phyloP scores from a whole-genome alignment of 2,797 vertebrate species.

The Onychomys torridus region DNA sequence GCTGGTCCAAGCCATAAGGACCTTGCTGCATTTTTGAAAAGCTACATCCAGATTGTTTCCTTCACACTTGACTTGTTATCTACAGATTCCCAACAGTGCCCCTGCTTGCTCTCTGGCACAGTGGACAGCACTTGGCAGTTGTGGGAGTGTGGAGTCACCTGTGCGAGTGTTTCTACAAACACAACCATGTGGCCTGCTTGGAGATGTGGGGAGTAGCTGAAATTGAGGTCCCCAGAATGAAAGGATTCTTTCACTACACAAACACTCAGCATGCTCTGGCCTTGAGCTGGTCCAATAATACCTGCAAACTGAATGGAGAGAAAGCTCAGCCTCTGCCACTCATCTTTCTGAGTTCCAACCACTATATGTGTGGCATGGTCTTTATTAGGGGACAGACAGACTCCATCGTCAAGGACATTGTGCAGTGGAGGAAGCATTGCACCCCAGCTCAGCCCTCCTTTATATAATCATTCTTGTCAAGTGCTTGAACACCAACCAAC shows the following conservation, averaged over 20 bases:
- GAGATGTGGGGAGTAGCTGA: not conserved
- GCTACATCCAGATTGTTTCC: not conserved
- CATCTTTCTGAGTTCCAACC: not conserved
- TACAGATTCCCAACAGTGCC: not conserved
- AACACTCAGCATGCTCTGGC: not conserved
- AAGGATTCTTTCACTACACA: not conserved
- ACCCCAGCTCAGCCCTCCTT: not conserved
- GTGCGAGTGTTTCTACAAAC: fast-evolving
- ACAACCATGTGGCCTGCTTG: fast-evolving
- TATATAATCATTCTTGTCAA: no score
- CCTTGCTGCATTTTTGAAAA: not conserved
- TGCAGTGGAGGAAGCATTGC: not conserved
- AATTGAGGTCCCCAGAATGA: not conserved
- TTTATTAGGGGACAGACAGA: not conserved
- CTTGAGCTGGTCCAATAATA: not conserved
- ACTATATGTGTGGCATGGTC: fast-evolving
- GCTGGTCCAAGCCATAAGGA: not conserved
- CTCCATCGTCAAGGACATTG: not conserved
- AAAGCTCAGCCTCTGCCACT: not conserved
- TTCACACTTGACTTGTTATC: not conserved
- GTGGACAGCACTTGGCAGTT: fast-evolving
- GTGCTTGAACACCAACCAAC: no score
- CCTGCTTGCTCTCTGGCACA: not conserved
- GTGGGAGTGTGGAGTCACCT: fast-evolving
- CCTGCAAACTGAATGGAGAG: fast-evolving